Conservation (phyloP, 1,140 invertebrate genomes). For the Drosophila obscura region DNA sequence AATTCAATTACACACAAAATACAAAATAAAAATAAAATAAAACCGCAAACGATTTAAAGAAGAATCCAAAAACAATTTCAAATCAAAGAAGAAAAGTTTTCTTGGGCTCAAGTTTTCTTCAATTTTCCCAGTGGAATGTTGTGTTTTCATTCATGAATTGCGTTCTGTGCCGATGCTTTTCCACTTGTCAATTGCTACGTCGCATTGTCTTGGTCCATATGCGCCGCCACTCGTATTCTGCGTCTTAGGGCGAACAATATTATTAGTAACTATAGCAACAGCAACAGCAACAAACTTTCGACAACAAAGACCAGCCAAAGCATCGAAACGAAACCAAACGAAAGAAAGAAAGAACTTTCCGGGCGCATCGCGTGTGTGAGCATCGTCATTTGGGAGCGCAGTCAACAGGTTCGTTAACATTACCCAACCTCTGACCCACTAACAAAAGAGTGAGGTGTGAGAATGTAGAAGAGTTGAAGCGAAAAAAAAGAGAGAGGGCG, state of each 20-base stretch:
- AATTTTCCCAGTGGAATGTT: conserved; percentile 13
- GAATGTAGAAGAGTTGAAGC: background rate
- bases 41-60: background rate
- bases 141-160: conserved; percentile 58
- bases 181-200: conserved; percentile 13
- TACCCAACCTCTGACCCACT: conserved; percentile 25
- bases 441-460: conserved; percentile 4
- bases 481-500: conserved; percentile 27
- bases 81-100: conserved; percentile 12
- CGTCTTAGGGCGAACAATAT: conserved; percentile 7
- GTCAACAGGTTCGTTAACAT: conserved; percentile 55
- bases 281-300: conserved; percentile 1
- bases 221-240: conserved; percentile 17
- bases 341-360: conserved; percentile 12
- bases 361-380: background rate
- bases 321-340: background rate
- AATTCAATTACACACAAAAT: conserved; percentile 23
- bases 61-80: conserved; percentile 12
- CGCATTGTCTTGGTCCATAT: conserved; percentile 26
- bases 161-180: conserved; percentile 32
- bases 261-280: background rate
- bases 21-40: conserved; percentile 15
- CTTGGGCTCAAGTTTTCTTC: no score
- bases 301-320: conserved; percentile 6
- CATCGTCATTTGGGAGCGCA: background rate